Evolutionary conservation across 1,140 invertebrate species (phyloP), one percentile per base, ranked within the genome.

Genomic region (Hycleus cichorii): DNA sequence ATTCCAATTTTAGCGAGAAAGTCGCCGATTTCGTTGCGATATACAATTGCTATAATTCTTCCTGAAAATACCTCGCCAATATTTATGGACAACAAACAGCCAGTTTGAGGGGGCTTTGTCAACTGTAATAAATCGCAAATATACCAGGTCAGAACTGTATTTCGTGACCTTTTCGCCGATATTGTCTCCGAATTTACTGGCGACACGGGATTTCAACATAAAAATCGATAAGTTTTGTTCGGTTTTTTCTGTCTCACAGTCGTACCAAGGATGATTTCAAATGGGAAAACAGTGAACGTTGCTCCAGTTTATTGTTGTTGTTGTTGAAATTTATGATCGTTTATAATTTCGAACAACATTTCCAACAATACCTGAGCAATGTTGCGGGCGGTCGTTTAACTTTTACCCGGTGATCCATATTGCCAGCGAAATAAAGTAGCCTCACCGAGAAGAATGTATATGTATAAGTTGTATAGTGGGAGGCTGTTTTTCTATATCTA

Each of bases 31-130:
- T 53, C 40, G 57, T 49, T 58, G 52, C 52, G 50, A 50, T 58
- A 50, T 52, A 52, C 49, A 39, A 49, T 51, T 46, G 50, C 58
- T 47, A 54, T 59, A 59, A 59, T 54, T 59, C 58, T 59, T 59
- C 49, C 48, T 54, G 46, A 59, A 52, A 5, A 45, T 47, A 47
- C 47, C 58, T 32, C 1, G 27, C 27, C 27, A 32, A 32, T 54
- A 55, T 18, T 18, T 18, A 18, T 18, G 18, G 18, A 18, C 18
- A 18, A 18, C 18, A 18, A 18, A 18, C 18, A 18, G 18, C 18
- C 32, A 5, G 32, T 32, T 32, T 32, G 32, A 32, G 32, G 32
- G 27, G 32, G 32, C 32, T 51, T 59, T 54, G 52, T 47, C 48
- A 54, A 53, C 49, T 42, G 44, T 53, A 18, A 18, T 59, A 59